Evolutionary conservation across 1,140 invertebrate genomes (phyloP).

Genomic region (Scaptomyza hsui): DNA sequence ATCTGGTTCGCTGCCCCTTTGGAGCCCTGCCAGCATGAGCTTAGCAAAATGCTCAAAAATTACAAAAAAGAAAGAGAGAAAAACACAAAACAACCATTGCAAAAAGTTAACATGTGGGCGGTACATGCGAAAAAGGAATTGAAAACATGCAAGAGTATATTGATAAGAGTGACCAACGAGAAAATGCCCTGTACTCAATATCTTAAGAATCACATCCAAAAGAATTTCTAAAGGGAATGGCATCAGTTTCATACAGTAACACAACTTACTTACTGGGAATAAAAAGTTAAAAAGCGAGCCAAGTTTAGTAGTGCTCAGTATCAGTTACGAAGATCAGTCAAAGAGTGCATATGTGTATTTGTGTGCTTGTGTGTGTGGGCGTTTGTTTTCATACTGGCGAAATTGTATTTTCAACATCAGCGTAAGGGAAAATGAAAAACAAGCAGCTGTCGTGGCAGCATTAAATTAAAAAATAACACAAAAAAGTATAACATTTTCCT

Average conservation of each 20-base stretch:
- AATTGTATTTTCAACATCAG: constrained; percentile 23
- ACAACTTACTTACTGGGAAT: background rate
- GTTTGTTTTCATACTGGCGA: constrained; percentile 22
- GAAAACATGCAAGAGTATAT: background rate
- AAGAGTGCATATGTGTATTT: background rate
- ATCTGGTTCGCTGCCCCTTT: constrained; percentile 54
- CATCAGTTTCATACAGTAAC: too few relatives aligned
- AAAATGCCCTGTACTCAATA: background rate
- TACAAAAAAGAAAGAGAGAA: constrained; percentile 29
- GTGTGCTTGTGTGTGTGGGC: background rate
- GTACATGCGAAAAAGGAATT: background rate
- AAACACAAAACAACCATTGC: constrained; percentile 3
- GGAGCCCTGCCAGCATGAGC: constrained; percentile 40
- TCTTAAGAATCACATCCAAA: background rate
- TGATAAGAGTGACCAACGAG: background rate
- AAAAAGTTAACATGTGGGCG: constrained; percentile 26
- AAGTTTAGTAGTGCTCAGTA: constrained; percentile 17
- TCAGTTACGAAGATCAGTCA: constrained; percentile 42
- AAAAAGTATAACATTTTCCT: constrained; percentile 1
- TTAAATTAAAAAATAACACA: constrained; percentile 46
- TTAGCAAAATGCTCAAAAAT: constrained; percentile 52
- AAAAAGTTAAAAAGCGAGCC: constrained; percentile 42
- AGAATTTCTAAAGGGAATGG: too few relatives aligned
- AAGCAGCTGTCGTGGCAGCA: constrained; percentile 5
- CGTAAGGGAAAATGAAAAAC: constrained; percentile 24